Conservation (phyloP, 2,797 vertebrate species). For the Lepus oiostolus region DNA sequence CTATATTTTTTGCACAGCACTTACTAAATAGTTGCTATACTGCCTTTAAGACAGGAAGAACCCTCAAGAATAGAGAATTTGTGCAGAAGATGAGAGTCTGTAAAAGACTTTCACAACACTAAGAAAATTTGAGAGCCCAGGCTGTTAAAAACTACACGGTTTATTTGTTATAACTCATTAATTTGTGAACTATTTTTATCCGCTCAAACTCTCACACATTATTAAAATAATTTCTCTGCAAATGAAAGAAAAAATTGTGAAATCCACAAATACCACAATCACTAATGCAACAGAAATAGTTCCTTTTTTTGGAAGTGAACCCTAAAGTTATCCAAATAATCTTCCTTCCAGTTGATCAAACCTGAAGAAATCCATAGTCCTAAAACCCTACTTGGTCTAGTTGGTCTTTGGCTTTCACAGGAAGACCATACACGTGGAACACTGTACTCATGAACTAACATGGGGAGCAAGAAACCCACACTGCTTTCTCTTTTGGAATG, state of each 20-base stretch:
- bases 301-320: neutral
- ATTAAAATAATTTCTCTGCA: neutral
- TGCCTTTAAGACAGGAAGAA: neutral
- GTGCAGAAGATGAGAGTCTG: neutral
- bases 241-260: neutral
- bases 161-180: neutral
- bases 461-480: neutral
- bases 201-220: neutral
- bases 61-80: neutral
- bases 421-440: too few relatives aligned
- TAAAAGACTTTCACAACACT: neutral
- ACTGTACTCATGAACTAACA: neutral
- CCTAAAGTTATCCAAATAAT: neutral
- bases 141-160: neutral
- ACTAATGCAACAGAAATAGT: neutral
- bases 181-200: constrained; percentile 1
- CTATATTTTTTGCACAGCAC: neutral
- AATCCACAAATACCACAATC: neutral
- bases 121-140: neutral
- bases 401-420: neutral
- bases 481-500: neutral
- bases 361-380: neutral
- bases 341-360: neutral
- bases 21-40: neutral
- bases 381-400: neutral